A percentile compares a stretch with the other conserved stretches of the same genome.
These are phyloP conservation scores for Pseudopipra pipra DNA, from an alignment of 2,113 vertebrate genomes.

Conservation along the genomic window DNA sequence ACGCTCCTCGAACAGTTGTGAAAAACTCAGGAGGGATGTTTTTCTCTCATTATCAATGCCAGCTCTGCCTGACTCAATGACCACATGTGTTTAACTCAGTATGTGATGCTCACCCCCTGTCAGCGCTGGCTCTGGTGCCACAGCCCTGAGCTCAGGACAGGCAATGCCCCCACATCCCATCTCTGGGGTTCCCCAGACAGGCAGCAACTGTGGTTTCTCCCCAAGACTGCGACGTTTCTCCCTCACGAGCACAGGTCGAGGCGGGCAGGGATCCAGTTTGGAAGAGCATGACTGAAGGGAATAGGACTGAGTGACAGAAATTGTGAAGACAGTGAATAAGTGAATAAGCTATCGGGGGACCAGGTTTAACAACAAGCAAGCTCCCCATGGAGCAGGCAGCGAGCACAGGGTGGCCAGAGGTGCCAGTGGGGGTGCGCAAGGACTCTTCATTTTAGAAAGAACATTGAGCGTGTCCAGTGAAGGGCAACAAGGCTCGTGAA, in stretches of 20 bases:
- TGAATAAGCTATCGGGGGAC: not conserved
- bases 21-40: slow-evolving; percentile 12
- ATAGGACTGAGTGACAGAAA: not conserved
- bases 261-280: not conserved
- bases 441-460: not conserved
- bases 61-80: not conserved
- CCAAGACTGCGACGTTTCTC: not conserved
- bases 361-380: not conserved
- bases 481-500: not conserved
- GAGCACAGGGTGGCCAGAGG: rapidly evolving
- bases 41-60: not conserved
- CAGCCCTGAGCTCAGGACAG: not conserved
- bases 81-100: rapidly evolving
- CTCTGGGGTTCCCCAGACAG: too few relatives aligned
- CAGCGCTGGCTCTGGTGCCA: not conserved
- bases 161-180: not conserved
- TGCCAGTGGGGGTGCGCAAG: rapidly evolving
- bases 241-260: not conserved
- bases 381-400: not conserved
- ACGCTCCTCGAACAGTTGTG: not conserved
- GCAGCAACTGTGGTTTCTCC: not conserved
- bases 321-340: not conserved
- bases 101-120: too few relatives aligned
- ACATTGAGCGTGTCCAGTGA: not conserved
- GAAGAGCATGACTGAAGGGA: not conserved